Base-by-base conservation (phyloP, 1,140 invertebrate species). In the Chlorops oryzae region DNA sequence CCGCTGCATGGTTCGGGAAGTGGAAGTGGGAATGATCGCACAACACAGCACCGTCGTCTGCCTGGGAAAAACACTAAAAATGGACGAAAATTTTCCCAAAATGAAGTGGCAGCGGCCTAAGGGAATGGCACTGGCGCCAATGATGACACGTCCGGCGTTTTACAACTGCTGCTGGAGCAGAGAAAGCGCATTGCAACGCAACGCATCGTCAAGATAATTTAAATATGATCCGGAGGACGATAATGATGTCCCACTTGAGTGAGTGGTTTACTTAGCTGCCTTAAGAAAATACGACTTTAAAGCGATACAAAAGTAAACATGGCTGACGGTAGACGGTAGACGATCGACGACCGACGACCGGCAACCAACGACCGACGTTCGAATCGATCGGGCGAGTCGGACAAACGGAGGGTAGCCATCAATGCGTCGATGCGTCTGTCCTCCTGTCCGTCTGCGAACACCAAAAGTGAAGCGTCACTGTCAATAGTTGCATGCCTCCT, bases 221-320 rank as follows among this genome's bases (percentile, higher is more conserved):
- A 21, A 39, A 39, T 10, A 2, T n/a, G 22, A 39, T 21, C 9
- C 25, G 34, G 22, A 41, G 6, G 25, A 41, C 43, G 17, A 50
- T 27, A 39, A 27, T 51, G 44, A 61, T 63, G 59, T 69, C 65
- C 65, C 63, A 68, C 65, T 68, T 68, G 65, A 69, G 65, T 69
- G 65, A 65, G 65, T 69, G 65, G 65, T 69, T 69, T 69, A 69
- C 63, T 69, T 69, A 69, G 65, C 65, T 69, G 65, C 63, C 65
- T 68, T 69, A 68, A 68, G 59, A 69, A 68, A 68, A 69, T 63
- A 68, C 13, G 12, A 59, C 59, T 64, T 54, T 52, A 59, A 61
- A 61, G 63, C 63, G 65, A 40, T 35, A 40, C 18, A 51, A 37
- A 44, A 23, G 24, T 12, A 18, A 38, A 15, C 5, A 15, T 18